Base-by-base conservation (phyloP, 2,113 vertebrate genomes). In the Oophaga pumilio region DNA sequence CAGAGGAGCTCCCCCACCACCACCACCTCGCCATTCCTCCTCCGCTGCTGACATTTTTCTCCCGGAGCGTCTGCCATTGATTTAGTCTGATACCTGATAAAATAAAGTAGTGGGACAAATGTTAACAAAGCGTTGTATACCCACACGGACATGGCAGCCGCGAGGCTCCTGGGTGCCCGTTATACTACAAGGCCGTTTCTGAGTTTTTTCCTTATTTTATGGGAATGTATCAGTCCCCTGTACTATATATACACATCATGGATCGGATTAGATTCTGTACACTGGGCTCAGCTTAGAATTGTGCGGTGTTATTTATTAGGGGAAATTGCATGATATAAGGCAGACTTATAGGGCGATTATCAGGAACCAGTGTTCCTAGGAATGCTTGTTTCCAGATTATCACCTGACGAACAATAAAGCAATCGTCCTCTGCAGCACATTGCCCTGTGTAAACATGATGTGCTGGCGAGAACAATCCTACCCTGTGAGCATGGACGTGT, bases 1-100 rank as follows among this genome's bases (percentile, higher is more conserved):
- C 64, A 68, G 13, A 56, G 22, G 22, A 24, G 33, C 64, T 15
- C 26, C 62, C 53, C 52, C 15, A 1, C n/a, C 12, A 43, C 15
- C 26, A 12, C 5, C 2, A 43, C 3, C 33, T 43, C 33, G 33
- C 33, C 33, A 43, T 43, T 43, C 33, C 33, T 6, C 13, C 26
- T 73, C 69, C 33, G 20, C 22, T 43, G 60, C 80, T 66, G 50
- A 66, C 80, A 66, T 82, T 82, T 66, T 50, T 81, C 59, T 52
- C 50, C 18, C n/a, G 18, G 28, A n/a, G 57, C 17, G 60, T 82
- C 80, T 68, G 18, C 62, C 6, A 82, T 82, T 82, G 80, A 82
- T 82, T 82, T 43, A 64, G 80, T 66, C 80, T 82, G 80, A 33
- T 33, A 82, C 68, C 62, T 18, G 43, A 50, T 49, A 28, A 20